Evolutionary conservation across 2,888 invertebrate genomes (phyloP), one percentile per base, ranked within the genome.

Genomic region (Chymomyza caudatula): DNA sequence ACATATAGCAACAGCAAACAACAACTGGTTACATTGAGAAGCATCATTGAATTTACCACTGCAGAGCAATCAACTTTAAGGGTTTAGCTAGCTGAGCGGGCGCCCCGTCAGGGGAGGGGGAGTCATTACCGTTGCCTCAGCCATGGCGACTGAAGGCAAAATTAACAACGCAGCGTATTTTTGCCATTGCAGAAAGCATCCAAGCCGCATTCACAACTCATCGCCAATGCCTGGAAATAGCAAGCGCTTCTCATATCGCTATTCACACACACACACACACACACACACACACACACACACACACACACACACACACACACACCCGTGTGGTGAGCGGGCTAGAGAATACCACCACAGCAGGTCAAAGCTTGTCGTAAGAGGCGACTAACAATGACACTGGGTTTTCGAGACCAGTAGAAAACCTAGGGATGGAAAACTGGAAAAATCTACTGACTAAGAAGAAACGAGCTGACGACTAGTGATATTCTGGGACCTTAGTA

Each of bases 31-130:
- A 29, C 58, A 49, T 17, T 17, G 47, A 37, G 13, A 57, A 49
- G 4, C 68, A 20, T 20, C 69, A 69, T 72, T 73, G 78, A 83
- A 80, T 80, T 80, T 77, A 75, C 84, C 73, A 72, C 73, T 80
- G 80, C 78, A 77, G 66, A 69, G 74, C 77, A 76, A 85, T 82
- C 79, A 81, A 61, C 82, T 69, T 76, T 82, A 77, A 82, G 77
- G 69, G 73, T 78, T 81, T 79, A 81, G 79, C 76, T 6, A 51
- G 13, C 20, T 13, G 0, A 1, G 51, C 2, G 6, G 11, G 20
- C n/a, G 1, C 11, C 11, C 4, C 5, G 19, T n/a, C 13, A 2
- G 59, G 20, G 19, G 37, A 47, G 3, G 42, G 25, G 42, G 44
- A 49, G 69, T 73, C 73, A 69, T 66, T 73, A 69, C 66, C 44